phyloP scores from a whole-genome alignment of 1,140 invertebrate species.

The Drosophila ananassae region DNA sequence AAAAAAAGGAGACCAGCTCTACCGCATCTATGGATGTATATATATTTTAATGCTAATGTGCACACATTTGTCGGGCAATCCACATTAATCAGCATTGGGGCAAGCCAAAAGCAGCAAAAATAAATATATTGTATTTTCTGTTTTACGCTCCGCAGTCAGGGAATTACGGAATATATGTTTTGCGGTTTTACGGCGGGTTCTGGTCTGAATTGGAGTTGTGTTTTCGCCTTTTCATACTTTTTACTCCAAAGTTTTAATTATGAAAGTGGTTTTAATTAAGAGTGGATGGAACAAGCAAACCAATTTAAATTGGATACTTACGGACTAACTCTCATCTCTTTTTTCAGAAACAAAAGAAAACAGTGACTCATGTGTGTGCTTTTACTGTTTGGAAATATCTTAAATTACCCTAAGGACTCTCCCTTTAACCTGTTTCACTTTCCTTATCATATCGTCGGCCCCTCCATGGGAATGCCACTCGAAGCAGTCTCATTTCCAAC shows the following conservation, averaged over 20 bases:
- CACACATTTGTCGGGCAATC: conserved; percentile 73
- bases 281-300: neutral
- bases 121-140: conserved; percentile 26
- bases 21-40: conserved; percentile 3
- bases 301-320: neutral
- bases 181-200: conserved; percentile 43
- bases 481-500: conserved; percentile 24
- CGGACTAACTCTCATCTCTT: neutral
- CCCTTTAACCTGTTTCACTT: conserved; percentile 10
- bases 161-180: conserved; percentile 66
- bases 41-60: conserved; percentile 77
- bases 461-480: conserved; percentile 23
- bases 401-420: conserved; percentile 2
- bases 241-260: conserved; percentile 42
- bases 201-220: conserved; percentile 6
- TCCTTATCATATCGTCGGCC: conserved; percentile 8
- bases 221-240: conserved; percentile 1
- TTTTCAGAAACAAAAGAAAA: neutral
- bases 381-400: neutral
- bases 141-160: conserved; percentile 27
- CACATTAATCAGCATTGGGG: conserved; percentile 75
- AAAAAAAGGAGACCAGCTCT: conserved; percentile 22
- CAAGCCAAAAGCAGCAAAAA: conserved; percentile 24
- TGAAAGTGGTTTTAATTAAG: conserved; percentile 32
- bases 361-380: conserved; percentile 1